Percentiles rank a stretch among this genome's conserved stretches.
Evolutionary conservation across 2,888 invertebrate species (phyloP).

Genomic region (Elmis aenea): DNA sequence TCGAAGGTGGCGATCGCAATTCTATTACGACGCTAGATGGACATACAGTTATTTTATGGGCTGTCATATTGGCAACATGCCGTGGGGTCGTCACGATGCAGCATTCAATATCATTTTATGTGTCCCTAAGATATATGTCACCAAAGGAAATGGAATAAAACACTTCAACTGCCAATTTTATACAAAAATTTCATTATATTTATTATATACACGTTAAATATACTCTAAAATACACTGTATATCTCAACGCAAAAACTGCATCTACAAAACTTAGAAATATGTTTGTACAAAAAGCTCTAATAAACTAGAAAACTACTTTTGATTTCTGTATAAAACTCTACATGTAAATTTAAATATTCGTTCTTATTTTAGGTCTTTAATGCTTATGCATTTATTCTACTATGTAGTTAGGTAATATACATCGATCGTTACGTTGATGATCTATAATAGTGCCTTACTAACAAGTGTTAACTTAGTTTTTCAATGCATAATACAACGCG

Average conservation of each 20-base stretch:
- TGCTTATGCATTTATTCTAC: too few species aligned
- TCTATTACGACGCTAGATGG: constrained; percentile 42
- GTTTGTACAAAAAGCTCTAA: constrained; percentile 48
- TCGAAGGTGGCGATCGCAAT: constrained; percentile 44
- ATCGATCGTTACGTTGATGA: constrained; percentile 15
- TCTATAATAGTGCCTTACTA: constrained; percentile 30
- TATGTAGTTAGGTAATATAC: constrained; percentile 13
- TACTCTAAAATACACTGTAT: constrained; percentile 45
- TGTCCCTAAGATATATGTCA: constrained; percentile 1
- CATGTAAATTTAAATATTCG: constrained; percentile 27
- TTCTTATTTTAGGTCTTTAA: constrained; percentile 17
- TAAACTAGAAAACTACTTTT: constrained; percentile 48
- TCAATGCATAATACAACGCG: too few species aligned
- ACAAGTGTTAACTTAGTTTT: constrained; percentile 28
- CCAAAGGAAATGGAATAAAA: neutral
- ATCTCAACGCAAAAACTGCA: constrained; percentile 40
- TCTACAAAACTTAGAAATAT: constrained; percentile 31
- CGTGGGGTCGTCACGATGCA: constrained; percentile 6
- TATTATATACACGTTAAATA: constrained; percentile 43
- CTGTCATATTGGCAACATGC: constrained; percentile 45
- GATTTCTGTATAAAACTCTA: constrained; percentile 49
- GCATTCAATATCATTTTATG: constrained; percentile 11
- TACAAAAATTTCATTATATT: constrained; percentile 37
- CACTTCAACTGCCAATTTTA: constrained; percentile 2
- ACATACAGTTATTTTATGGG: constrained; percentile 46